These are phyloP conservation scores for Parapristionchus giblindavisi DNA, from an alignment of 2,888 invertebrate species.

Conservation along the genomic window DNA sequence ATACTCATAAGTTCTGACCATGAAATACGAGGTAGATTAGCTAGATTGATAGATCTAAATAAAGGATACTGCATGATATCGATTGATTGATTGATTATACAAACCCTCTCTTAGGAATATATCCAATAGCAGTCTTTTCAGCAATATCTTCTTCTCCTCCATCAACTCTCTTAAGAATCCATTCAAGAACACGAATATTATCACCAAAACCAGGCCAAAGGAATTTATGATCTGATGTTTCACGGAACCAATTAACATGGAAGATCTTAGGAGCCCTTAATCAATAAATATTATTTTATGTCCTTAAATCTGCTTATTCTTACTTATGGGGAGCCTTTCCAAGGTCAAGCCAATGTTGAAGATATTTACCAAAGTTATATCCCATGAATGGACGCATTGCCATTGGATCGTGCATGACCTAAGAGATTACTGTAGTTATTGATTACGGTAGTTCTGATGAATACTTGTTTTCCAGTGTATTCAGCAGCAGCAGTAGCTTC, in stretches of 20 bases:
- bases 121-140: slow-evolving; percentile 65
- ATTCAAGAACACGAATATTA: slow-evolving; percentile 92
- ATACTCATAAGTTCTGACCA: slow-evolving; percentile 70
- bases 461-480: slow-evolving; percentile 79
- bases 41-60: slow-evolving; percentile 51
- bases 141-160: slow-evolving; percentile 73
- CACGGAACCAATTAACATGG: slow-evolving; percentile 98
- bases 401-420: slow-evolving; percentile 92
- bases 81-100: background rate
- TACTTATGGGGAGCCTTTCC: slow-evolving; percentile 74
- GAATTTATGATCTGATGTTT: slow-evolving; percentile 84
- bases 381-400: slow-evolving; percentile 99
- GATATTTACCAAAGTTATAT: slow-evolving; percentile 94
- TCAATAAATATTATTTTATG: background rate
- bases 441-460: background rate
- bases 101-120: slow-evolving; percentile 42
- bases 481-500: slow-evolving; percentile 97
- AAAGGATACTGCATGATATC: background rate
- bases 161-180: slow-evolving; percentile 84
- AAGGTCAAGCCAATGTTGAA: slow-evolving; percentile 92
- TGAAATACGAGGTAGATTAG: slow-evolving; percentile 69
- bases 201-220: slow-evolving; percentile 98
- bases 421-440: too few species aligned
- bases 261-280: slow-evolving; percentile 75
- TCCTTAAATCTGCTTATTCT: background rate